Evolutionary conservation across 2,888 invertebrate species (phyloP).

Genomic region (Shargacucullia verbasci): DNA sequence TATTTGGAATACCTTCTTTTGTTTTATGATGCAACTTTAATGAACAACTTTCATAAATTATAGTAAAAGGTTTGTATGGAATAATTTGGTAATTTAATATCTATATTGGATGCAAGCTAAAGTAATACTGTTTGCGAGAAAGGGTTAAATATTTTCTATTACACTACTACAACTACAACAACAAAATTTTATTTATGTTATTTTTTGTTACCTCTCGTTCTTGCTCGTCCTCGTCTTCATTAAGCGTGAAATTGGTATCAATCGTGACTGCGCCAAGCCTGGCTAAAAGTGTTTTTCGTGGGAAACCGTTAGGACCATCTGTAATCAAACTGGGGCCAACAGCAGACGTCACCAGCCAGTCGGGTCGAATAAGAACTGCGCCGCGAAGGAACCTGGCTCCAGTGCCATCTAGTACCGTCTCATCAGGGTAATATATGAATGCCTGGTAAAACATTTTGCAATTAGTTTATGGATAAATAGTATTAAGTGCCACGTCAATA

Average conservation of each 20-base stretch:
- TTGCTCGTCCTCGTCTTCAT: slow-evolving; percentile 84
- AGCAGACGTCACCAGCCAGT: slow-evolving; percentile 78
- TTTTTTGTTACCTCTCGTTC: slow-evolving; percentile 76
- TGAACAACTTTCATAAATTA: too few relatives aligned
- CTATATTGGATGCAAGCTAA: too few relatives aligned
- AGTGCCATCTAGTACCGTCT: slow-evolving; percentile 66
- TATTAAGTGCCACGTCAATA: too few relatives aligned
- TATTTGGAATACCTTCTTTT: too few relatives aligned
- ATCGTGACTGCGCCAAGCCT: slow-evolving; percentile 75
- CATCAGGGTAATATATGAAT: slow-evolving; percentile 80
- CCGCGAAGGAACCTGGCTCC: slow-evolving; percentile 72
- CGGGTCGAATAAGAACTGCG: slow-evolving; percentile 73
- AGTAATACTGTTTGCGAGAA: too few relatives aligned
- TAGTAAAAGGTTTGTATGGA: too few relatives aligned
- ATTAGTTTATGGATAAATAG: too few relatives aligned
- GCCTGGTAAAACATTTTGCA: slow-evolving; percentile 64
- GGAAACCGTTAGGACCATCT: slow-evolving; percentile 67
- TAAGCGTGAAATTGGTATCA: slow-evolving; percentile 74
- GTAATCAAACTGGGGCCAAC: slow-evolving; percentile 61
- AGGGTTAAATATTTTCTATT: too few relatives aligned
- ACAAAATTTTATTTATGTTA: too few relatives aligned
- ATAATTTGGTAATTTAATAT: too few relatives aligned
- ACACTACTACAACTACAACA: too few relatives aligned
- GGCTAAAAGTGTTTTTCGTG: slow-evolving; percentile 78
- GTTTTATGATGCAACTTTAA: too few relatives aligned